A percentile compares a stretch with the other conserved stretches of the same genome.
Conservation (phyloP, 2,888 invertebrate genomes). For the Lepidonotus clava region DNA sequence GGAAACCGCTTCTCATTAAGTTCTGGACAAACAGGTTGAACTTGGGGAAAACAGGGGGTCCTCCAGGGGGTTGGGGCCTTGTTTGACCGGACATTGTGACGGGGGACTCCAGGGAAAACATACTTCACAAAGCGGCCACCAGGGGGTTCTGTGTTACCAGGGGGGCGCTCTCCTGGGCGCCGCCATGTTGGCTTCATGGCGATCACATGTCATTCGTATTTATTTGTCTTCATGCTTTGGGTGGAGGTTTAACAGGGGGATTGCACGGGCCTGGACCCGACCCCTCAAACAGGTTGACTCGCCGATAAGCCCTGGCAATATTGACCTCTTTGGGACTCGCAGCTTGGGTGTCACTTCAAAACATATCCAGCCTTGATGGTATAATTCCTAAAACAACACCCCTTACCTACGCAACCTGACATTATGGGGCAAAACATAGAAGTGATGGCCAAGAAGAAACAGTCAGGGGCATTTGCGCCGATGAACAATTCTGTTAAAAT, state of each 20-base stretch:
- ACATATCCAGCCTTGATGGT: not conserved
- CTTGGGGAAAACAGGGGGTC: not conserved
- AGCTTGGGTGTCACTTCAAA: conserved; percentile 11
- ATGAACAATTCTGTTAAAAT: not conserved
- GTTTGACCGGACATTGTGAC: not conserved
- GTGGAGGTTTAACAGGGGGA: not conserved
- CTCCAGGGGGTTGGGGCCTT: not conserved
- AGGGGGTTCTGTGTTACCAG: not conserved
- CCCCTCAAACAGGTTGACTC: not conserved
- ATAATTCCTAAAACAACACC: not conserved
- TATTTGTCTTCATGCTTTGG: not conserved
- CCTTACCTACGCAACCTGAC: not conserved
- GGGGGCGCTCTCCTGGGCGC: not conserved
- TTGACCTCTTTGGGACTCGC: not conserved
- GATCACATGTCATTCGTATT: not conserved
- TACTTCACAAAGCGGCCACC: not conserved
- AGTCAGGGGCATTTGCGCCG: not conserved
- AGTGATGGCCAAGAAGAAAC: not conserved
- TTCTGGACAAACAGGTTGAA: not conserved
- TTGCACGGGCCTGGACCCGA: not conserved
- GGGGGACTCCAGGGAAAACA: not conserved
- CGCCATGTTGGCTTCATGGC: not conserved
- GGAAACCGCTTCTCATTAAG: conserved; percentile 23
- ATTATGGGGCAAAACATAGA: not conserved
- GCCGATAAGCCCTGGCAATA: not conserved